A percentile compares a stretch with the other conserved stretches of the same genome.
Evolutionary conservation across 2,113 vertebrate genomes (phyloP).

Genomic region (Cyprinodon variegatus): DNA sequence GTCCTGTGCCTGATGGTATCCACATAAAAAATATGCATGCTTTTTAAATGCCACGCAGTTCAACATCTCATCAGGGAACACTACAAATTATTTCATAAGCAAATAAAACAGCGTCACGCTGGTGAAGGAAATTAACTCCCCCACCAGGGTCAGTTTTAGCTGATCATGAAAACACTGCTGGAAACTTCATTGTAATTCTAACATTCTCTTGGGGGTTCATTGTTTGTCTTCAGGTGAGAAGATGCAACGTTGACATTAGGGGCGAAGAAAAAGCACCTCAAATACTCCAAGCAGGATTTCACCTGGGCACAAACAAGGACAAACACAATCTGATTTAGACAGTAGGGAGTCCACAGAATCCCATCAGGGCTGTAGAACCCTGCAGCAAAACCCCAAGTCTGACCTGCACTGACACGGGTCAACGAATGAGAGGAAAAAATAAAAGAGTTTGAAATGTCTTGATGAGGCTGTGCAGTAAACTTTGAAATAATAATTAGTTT

Average conservation of each 20-base stretch:
- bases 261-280: constrained; percentile 12
- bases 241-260: constrained; percentile 6
- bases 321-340: constrained; percentile 21
- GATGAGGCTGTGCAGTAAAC: constrained; percentile 12
- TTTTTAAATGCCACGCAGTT: constrained; percentile 15
- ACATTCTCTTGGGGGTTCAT: constrained; percentile 11
- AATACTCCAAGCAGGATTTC: background rate
- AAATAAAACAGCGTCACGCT: constrained; percentile 34
- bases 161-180: constrained; percentile 13
- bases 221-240: constrained; percentile 6
- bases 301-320: constrained; percentile 29
- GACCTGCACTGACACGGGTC: constrained; percentile 49
- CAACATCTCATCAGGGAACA: constrained; percentile 33
- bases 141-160: constrained; percentile 34
- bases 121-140: constrained; percentile 24
- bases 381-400: constrained; percentile 18
- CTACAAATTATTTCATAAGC: constrained; percentile 36
- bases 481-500: constrained; percentile 58
- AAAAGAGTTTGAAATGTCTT: constrained; percentile 23
- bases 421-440: constrained; percentile 30
- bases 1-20: constrained; percentile 27
- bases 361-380: constrained; percentile 7
- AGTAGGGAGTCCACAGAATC: constrained; percentile 28
- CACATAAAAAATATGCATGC: background rate
- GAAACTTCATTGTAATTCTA: constrained; percentile 12